Conservation (phyloP, 2,888 invertebrate genomes). For the Agapetus fuscipes region DNA sequence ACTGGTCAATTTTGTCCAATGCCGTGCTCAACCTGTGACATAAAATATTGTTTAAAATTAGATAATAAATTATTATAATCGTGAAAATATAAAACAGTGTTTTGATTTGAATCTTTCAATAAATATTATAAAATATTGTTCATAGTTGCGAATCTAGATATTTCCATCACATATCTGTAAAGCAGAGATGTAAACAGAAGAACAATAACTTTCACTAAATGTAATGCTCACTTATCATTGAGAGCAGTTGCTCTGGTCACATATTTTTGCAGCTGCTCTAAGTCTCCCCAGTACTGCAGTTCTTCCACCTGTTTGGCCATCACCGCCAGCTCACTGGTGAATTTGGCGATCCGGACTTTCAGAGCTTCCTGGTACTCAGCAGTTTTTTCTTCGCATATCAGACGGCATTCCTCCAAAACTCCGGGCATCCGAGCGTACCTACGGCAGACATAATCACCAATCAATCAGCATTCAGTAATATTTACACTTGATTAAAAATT, state of each 20-base stretch:
- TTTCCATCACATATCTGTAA: no score
- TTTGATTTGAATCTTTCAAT: no score
- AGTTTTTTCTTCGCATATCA: slow-evolving; percentile 71
- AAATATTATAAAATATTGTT: no score
- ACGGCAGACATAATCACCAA: slow-evolving; percentile 17
- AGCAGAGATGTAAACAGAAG: no score
- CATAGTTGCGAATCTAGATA: no score
- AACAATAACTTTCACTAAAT: no score
- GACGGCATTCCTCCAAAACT: slow-evolving; percentile 73
- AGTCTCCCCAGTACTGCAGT: slow-evolving; percentile 79
- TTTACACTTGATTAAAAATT: neutral
- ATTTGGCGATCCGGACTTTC: slow-evolving; percentile 67
- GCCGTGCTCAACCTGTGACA: slow-evolving; percentile 58
- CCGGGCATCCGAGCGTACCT: slow-evolving; percentile 70
- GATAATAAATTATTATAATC: no score
- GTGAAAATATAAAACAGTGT: no score
- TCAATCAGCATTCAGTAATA: neutral
- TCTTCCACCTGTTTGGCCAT: slow-evolving; percentile 76
- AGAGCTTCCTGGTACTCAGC: slow-evolving; percentile 78
- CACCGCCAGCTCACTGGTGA: slow-evolving; percentile 70
- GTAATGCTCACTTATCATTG: slow-evolving; percentile 56
- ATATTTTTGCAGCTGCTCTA: slow-evolving; percentile 74
- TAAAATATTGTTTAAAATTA: no score
- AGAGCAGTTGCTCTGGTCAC: slow-evolving; percentile 70
- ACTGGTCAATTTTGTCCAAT: slow-evolving; percentile 70